Evolutionary conservation across 2,113 vertebrate genomes (phyloP).

Genomic region (Pithys albifrons): DNA sequence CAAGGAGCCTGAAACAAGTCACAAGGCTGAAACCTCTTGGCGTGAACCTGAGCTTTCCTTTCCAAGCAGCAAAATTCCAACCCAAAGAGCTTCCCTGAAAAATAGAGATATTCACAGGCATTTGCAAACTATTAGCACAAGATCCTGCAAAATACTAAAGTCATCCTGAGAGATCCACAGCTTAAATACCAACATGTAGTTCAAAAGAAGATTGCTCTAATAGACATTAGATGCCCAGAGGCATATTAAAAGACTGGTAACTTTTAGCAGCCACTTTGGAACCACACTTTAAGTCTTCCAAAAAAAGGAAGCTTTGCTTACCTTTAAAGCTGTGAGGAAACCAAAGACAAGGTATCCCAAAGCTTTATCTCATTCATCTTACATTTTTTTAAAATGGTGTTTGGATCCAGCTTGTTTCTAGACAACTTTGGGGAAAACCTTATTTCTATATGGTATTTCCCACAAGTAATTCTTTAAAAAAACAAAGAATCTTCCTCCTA

Average conservation of each 20-base stretch:
- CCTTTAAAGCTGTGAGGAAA: neutral
- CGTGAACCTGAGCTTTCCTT: neutral
- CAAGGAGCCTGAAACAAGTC: neutral
- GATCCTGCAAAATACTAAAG: neutral
- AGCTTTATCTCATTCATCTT: neutral
- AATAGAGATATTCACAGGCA: accelerated
- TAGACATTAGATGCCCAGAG: neutral
- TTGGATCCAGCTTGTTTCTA: neutral
- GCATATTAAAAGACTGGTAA: neutral
- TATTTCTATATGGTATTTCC: neutral
- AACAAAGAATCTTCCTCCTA: neutral
- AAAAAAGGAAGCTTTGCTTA: accelerated
- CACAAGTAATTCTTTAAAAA: neutral
- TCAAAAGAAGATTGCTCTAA: neutral
- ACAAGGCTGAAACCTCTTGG: neutral
- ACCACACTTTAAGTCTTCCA: neutral
- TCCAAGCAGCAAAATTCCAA: neutral
- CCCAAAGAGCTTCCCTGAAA: neutral
- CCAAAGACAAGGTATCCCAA: neutral
- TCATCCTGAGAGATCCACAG: neutral
- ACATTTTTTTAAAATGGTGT: neutral
- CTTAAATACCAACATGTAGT: neutral
- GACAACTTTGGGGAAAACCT: neutral
- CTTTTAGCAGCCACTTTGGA: neutral
- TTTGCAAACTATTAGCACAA: neutral